Conservation (phyloP, 2,113 vertebrate species). For the Pipra filicauda region DNA sequence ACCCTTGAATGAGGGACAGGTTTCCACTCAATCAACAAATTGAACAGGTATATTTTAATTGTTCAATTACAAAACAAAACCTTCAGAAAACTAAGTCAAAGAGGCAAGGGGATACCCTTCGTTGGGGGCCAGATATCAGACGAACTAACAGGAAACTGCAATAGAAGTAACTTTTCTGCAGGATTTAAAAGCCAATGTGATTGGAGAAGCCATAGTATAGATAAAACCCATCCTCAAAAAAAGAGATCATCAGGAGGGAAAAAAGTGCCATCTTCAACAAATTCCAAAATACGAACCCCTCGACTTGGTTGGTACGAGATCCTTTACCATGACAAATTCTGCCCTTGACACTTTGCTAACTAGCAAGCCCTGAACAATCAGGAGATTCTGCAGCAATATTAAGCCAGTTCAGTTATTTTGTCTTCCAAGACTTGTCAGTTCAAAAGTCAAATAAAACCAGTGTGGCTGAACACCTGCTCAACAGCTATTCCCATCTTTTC, state of each 20-base stretch:
- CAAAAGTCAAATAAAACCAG: background rate
- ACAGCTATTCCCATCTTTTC: background rate
- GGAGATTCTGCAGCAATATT: background rate
- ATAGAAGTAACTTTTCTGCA: background rate
- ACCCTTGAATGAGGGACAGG: background rate
- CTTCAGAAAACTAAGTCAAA: background rate
- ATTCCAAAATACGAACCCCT: background rate
- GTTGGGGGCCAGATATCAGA: background rate
- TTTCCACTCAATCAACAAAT: background rate
- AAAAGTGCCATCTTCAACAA: background rate
- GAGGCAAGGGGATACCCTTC: background rate
- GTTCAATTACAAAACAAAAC: background rate
- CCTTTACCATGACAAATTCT: background rate
- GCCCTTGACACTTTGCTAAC: background rate
- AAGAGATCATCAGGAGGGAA: background rate
- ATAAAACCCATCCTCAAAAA: background rate
- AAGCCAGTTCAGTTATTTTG: background rate
- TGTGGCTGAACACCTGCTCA: rapidly evolving
- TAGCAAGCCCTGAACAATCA: background rate
- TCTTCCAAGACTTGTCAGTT: background rate
- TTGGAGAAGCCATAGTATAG: rapidly evolving
- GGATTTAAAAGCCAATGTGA: background rate
- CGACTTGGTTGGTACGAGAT: background rate
- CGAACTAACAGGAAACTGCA: background rate
- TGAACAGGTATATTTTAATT: background rate